Evolutionary conservation across 1,140 invertebrate genomes (phyloP).

Genomic region (Neodiprion fabricii): DNA sequence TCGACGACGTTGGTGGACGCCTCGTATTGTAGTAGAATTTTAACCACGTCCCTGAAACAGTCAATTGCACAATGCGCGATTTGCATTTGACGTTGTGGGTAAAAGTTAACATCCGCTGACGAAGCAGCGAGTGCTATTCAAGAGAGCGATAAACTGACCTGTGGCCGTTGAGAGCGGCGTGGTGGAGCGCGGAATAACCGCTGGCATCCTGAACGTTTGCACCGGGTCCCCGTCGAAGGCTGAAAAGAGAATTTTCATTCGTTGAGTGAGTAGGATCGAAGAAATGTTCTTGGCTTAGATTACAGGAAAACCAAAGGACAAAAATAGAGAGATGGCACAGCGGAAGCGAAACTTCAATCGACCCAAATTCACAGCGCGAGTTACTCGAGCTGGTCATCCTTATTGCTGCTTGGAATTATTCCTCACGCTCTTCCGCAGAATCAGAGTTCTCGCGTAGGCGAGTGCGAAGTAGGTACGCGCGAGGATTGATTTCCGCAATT

Average conservation of each 20-base stretch:
- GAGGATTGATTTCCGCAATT: too few species aligned
- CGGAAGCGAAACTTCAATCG: not conserved
- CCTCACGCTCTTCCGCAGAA: too few species aligned
- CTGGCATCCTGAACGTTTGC: constrained; percentile 92
- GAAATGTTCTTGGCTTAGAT: too few species aligned
- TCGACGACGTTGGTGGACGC: constrained; percentile 89
- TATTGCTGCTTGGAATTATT: too few species aligned
- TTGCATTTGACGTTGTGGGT: too few species aligned
- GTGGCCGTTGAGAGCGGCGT: constrained; percentile 93
- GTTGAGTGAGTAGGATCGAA: not conserved
- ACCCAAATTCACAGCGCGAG: not conserved
- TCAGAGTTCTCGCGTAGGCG: not conserved
- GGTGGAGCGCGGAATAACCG: constrained; percentile 94
- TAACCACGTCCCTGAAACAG: constrained; percentile 85
- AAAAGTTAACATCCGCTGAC: not conserved
- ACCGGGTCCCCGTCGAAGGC: constrained; percentile 85
- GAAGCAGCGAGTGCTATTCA: not conserved
- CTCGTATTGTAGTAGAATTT: constrained; percentile 83
- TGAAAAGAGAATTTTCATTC: constrained; percentile 59
- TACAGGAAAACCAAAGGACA: too few species aligned
- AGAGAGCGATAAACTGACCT: constrained; percentile 68
- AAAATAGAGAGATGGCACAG: not conserved
- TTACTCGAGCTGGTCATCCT: not conserved
- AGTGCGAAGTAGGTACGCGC: too few species aligned
- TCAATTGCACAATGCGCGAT: constrained; percentile 17